These are phyloP conservation scores for Eupithecia subumbrata DNA, from an alignment of 2,888 invertebrate species.

Conservation along the genomic window DNA sequence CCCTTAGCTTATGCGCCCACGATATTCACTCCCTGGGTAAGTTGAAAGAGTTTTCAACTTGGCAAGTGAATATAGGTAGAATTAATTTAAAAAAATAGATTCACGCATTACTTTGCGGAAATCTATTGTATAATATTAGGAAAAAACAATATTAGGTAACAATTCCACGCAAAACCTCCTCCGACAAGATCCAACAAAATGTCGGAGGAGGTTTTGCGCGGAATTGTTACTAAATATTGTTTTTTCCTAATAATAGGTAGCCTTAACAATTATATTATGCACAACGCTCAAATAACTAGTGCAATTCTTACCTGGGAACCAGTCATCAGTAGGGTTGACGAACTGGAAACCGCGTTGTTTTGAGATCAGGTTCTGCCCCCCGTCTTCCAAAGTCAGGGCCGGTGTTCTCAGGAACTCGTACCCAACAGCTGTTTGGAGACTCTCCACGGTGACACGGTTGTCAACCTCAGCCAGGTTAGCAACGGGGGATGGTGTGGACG, in stretches of 20 bases:
- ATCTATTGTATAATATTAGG: too few relatives aligned
- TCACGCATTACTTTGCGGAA: too few relatives aligned
- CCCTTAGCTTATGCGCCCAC: too few relatives aligned
- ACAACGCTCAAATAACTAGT: neutral
- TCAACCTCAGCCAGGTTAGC: slow-evolving; percentile 92
- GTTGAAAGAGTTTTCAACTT: too few relatives aligned
- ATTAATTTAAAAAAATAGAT: too few relatives aligned
- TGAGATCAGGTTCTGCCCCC: slow-evolving; percentile 87
- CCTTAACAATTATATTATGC: neutral
- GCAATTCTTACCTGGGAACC: slow-evolving; percentile 89
- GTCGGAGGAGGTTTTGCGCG: too few relatives aligned
- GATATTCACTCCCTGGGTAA: too few relatives aligned
- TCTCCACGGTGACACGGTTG: slow-evolving; percentile 87
- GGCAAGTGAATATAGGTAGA: neutral
- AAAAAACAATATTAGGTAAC: too few relatives aligned
- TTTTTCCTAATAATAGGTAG: too few relatives aligned
- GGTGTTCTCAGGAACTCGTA: slow-evolving; percentile 92
- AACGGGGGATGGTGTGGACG: slow-evolving; percentile 91
- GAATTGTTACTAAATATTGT: too few relatives aligned
- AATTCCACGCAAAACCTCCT: too few relatives aligned
- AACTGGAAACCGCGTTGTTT: slow-evolving; percentile 93
- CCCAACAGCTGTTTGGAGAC: slow-evolving; percentile 91
- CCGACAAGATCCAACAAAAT: too few relatives aligned
- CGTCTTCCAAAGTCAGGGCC: slow-evolving; percentile 87
- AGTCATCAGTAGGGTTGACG: slow-evolving; percentile 93